A percentile compares a stretch with the other conserved stretches of the same genome.
Evolutionary conservation across 2,797 vertebrate genomes (phyloP).

Genomic region (Nannoperca australis): DNA sequence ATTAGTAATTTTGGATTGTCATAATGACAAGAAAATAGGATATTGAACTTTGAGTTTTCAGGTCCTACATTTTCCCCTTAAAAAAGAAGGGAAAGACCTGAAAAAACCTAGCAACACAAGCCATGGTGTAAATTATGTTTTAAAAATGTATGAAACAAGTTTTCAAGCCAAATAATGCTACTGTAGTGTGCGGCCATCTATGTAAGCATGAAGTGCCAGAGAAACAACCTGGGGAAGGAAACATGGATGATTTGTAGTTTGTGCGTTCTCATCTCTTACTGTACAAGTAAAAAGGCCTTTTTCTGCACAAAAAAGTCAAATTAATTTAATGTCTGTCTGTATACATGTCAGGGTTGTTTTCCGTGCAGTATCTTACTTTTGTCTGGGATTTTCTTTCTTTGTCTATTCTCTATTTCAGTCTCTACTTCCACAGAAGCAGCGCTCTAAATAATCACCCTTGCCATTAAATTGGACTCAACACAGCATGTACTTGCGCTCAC

Average conservation of each 20-base stretch:
- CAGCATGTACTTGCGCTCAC: not conserved
- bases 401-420: constrained; percentile 21
- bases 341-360: not conserved
- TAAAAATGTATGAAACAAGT: not conserved
- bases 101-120: not conserved
- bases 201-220: not conserved
- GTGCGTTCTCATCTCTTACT: constrained; percentile 13
- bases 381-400: constrained; percentile 11
- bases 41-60: not conserved
- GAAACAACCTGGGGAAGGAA: not conserved
- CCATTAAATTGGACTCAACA: constrained; percentile 44
- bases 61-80: not conserved
- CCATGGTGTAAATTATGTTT: not conserved
- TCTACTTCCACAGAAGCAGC: constrained; percentile 26
- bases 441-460: constrained; percentile 57
- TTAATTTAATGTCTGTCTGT: not conserved
- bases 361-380: constrained; percentile 6
- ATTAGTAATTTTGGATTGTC: not conserved
- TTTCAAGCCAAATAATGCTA: not conserved
- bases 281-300: not conserved
- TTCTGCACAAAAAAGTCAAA: not conserved
- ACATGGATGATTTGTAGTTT: not conserved
- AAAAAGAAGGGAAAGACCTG: not conserved
- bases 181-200: not conserved
- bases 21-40: not conserved